Percentiles rank a stretch among this genome's conserved stretches.
phyloP scores from a whole-genome alignment of 1,140 invertebrate genomes.

The Cydia strobilella region DNA sequence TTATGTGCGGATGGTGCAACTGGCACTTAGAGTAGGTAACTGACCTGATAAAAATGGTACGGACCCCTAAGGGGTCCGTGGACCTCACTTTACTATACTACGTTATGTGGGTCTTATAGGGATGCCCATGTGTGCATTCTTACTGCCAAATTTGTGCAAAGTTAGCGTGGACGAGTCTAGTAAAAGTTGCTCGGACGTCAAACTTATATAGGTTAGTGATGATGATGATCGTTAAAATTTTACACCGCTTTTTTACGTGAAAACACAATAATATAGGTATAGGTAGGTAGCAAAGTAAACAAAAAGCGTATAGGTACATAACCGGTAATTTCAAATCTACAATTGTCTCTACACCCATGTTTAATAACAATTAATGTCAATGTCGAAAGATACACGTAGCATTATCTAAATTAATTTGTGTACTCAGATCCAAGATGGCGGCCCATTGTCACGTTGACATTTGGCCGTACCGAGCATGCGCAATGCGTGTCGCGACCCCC shows the following conservation, averaged over 20 bases:
- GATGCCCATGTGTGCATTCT: no score
- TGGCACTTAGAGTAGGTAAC: no score
- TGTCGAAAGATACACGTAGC: background rate
- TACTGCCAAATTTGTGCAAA: no score
- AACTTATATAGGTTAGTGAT: background rate
- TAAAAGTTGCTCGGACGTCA: no score
- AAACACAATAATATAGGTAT: background rate
- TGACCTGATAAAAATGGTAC: no score
- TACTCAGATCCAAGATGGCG: conserved; percentile 14
- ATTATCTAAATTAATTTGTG: conserved; percentile 32
- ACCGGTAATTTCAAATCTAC: background rate
- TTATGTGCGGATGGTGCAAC: no score
- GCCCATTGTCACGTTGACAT: conserved; percentile 64
- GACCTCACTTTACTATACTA: no score
- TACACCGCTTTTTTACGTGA: background rate
- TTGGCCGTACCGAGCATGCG: conserved; percentile 66
- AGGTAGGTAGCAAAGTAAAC: background rate
- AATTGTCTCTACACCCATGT: background rate
- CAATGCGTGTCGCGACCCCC: conserved; percentile 68
- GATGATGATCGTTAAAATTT: background rate
- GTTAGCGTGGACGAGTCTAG: no score
- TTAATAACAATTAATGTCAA: conserved; percentile 23
- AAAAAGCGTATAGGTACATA: background rate
- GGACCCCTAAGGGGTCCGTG: no score
- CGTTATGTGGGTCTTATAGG: no score